Conservation (phyloP, 2,113 vertebrate species). For the Morone saxatilis region DNA sequence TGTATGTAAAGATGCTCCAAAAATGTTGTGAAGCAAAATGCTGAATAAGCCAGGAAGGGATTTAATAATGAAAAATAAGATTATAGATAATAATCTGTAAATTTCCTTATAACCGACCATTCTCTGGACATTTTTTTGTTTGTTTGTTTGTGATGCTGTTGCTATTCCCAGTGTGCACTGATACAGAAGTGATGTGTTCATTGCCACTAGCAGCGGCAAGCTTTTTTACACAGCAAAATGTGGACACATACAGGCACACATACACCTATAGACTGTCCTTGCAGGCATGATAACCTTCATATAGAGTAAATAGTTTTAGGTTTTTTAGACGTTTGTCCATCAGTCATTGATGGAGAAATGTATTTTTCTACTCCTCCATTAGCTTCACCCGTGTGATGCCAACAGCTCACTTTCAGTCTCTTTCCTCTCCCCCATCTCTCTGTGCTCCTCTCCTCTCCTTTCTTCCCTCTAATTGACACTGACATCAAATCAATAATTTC, state of each 20-base stretch:
- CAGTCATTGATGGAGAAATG: background rate
- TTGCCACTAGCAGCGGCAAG: constrained; percentile 28
- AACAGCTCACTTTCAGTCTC: constrained; percentile 26
- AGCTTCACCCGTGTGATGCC: constrained; percentile 5
- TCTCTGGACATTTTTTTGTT: background rate
- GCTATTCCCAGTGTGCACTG: constrained; percentile 25
- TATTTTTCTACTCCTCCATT: constrained; percentile 11
- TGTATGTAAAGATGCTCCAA: background rate
- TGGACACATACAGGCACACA: background rate
- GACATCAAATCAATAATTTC: constrained; percentile 83
- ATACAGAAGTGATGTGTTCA: constrained; percentile 22
- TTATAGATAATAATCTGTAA: background rate
- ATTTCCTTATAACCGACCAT: background rate
- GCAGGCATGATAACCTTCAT: constrained; percentile 1
- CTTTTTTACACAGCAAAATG: background rate
- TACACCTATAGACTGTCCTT: background rate
- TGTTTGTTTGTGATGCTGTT: background rate
- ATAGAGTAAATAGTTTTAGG: background rate
- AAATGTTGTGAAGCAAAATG: too few species aligned
- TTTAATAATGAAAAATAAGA: background rate
- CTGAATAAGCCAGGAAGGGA: background rate
- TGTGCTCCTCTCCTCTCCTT: constrained; percentile 38
- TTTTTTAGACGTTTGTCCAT: background rate
- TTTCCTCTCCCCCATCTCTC: constrained; percentile 17
- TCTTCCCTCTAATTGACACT: constrained; percentile 69